Conservation (phyloP, 2,113 vertebrate genomes). For the Chloropsis hardwickii region DNA sequence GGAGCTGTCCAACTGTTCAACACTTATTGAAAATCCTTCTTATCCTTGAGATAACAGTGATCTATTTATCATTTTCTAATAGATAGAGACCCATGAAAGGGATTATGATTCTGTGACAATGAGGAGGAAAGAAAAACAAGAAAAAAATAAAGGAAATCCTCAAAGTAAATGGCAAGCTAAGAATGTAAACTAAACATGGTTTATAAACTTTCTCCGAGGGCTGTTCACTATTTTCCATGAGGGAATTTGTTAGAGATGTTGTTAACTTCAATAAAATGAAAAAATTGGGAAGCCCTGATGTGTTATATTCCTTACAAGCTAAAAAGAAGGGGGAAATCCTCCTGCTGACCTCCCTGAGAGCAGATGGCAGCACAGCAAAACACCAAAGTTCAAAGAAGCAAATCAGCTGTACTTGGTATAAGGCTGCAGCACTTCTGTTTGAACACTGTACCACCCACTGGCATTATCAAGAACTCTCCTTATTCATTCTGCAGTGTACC, state of each 20-base stretch:
- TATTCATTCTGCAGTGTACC: not conserved
- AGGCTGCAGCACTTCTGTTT: not conserved
- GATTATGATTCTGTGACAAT: not conserved
- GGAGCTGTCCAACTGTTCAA: slow-evolving; percentile 50
- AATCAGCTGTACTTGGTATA: not conserved
- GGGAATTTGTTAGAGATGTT: not conserved
- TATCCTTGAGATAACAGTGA: slow-evolving; percentile 46
- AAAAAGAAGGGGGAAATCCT: not conserved
- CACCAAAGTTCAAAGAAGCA: not conserved
- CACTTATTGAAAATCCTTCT: slow-evolving; percentile 50
- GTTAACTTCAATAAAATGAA: not conserved
- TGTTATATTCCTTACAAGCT: not conserved
- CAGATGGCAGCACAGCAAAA: not conserved
- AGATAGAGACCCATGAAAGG: not conserved
- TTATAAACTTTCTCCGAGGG: not conserved
- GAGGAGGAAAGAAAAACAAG: not conserved
- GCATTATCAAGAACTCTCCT: not conserved
- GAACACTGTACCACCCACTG: not conserved
- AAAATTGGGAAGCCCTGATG: not conserved
- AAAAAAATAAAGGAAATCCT: not conserved
- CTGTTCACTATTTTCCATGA: not conserved
- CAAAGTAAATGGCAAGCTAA: not conserved
- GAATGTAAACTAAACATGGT: slow-evolving; percentile 15
- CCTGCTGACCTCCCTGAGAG: not conserved
- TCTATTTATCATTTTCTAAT: slow-evolving; percentile 39